phyloP scores from a whole-genome alignment of 2,888 invertebrate genomes.

The Anorthoa munda region DNA sequence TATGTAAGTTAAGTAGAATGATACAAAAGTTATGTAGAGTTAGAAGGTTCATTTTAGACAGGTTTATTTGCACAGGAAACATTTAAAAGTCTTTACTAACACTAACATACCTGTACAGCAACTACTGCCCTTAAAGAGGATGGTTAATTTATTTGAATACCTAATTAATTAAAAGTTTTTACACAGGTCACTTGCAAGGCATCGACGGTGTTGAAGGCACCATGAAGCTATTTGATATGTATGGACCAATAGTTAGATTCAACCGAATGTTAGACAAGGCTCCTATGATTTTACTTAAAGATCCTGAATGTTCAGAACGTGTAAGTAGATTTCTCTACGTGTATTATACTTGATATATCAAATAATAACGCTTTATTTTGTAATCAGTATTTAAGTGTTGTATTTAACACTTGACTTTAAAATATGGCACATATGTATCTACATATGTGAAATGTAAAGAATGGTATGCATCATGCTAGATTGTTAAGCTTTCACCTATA shows the following conservation, averaged over 20 bases:
- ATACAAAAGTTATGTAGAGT: not conserved
- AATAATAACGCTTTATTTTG: not conserved
- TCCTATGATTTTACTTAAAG: slow-evolving; percentile 71
- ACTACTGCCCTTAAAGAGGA: not conserved
- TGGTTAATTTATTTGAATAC: not conserved
- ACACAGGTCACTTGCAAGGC: slow-evolving; percentile 67
- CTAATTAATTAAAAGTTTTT: not conserved
- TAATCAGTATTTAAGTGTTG: not conserved
- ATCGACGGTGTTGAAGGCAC: slow-evolving; percentile 53
- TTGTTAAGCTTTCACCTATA: not conserved
- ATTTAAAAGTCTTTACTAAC: not conserved
- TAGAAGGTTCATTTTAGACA: no score
- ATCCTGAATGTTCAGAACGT: slow-evolving; percentile 73
- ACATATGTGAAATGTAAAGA: not conserved
- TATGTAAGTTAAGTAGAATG: not conserved
- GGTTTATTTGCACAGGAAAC: not conserved
- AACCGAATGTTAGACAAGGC: slow-evolving; percentile 67
- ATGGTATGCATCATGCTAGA: not conserved
- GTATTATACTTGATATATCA: no score
- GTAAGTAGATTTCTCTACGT: slow-evolving; percentile 61
- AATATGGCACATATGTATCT: not conserved
- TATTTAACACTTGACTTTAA: not conserved
- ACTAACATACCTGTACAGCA: not conserved
- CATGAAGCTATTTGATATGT: slow-evolving; percentile 67
- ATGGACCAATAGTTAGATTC: slow-evolving; percentile 77